Percentiles rank a stretch among this genome's conserved stretches.
Evolutionary conservation across 2,797 vertebrate genomes (phyloP).

Genomic region (Neopelma chrysocephalum): DNA sequence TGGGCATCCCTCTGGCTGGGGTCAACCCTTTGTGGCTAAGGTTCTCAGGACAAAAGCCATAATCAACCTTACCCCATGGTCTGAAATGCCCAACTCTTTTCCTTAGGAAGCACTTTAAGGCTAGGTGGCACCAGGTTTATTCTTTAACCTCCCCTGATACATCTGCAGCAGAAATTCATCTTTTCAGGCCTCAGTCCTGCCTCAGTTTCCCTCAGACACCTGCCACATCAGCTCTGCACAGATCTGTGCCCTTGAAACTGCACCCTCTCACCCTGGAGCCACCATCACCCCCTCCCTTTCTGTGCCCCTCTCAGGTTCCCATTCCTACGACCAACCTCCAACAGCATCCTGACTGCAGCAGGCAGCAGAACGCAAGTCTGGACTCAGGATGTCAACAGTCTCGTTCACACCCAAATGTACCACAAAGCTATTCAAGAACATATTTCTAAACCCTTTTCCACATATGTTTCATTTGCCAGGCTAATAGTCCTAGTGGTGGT

Average conservation of each 20-base stretch:
- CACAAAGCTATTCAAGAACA: not conserved
- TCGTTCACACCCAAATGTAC: not conserved
- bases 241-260: not conserved
- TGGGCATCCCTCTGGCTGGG: not conserved
- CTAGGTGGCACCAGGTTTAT: fast-evolving
- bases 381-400: not conserved
- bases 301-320: not conserved
- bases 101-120: not conserved
- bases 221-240: not conserved
- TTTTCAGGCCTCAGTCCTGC: not conserved
- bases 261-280: not conserved
- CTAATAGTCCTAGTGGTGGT: not conserved
- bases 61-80: not conserved
- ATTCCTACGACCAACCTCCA: not conserved
- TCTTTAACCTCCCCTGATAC: not conserved
- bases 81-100: not conserved
- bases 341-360: not conserved
- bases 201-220: not conserved
- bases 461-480: not conserved
- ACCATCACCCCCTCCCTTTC: not conserved
- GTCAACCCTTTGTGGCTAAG: not conserved
- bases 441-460: not conserved
- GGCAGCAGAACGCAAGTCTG: not conserved
- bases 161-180: not conserved
- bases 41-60: not conserved